These are phyloP conservation scores for Ploceus nigricollis DNA, from an alignment of 2,113 vertebrate genomes.

Conservation along the genomic window DNA sequence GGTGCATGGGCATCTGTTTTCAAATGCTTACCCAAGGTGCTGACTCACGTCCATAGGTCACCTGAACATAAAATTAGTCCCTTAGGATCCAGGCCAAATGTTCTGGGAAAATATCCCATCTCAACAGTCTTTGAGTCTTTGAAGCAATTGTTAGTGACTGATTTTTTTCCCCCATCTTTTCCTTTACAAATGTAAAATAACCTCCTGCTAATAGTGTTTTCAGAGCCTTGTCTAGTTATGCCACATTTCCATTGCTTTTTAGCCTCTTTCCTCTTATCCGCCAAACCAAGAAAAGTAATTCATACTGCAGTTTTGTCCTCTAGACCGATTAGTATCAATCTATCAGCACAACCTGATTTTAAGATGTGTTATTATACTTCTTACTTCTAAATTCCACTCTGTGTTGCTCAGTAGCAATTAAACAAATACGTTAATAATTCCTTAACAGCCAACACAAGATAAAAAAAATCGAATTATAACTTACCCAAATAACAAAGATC, in stretches of 20 bases:
- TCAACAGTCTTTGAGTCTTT: not conserved
- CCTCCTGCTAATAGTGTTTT: not conserved
- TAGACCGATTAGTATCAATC: not conserved
- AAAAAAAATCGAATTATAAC: not conserved
- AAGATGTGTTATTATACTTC: not conserved
- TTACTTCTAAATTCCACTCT: not conserved
- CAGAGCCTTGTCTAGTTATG: not conserved
- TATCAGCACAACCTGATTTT: not conserved
- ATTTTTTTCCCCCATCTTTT: not conserved
- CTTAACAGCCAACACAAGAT: not conserved
- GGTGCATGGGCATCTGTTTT: conserved; percentile 42
- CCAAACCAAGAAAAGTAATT: not conserved
- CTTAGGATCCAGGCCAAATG: not conserved
- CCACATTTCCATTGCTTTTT: not conserved
- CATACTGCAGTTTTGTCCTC: not conserved
- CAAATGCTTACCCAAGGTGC: conserved; percentile 20
- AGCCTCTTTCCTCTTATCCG: not conserved
- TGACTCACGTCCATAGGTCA: not conserved
- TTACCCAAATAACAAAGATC: not conserved
- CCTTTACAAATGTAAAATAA: not conserved
- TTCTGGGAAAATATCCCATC: not conserved
- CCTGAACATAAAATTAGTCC: conserved; percentile 41
- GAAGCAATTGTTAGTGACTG: not conserved
- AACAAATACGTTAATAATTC: not conserved
- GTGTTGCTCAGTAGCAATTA: not conserved